Evolutionary conservation across 2,113 vertebrate genomes (phyloP), one percentile per base, ranked within the genome.

Genomic region (Mellivora capensis): DNA sequence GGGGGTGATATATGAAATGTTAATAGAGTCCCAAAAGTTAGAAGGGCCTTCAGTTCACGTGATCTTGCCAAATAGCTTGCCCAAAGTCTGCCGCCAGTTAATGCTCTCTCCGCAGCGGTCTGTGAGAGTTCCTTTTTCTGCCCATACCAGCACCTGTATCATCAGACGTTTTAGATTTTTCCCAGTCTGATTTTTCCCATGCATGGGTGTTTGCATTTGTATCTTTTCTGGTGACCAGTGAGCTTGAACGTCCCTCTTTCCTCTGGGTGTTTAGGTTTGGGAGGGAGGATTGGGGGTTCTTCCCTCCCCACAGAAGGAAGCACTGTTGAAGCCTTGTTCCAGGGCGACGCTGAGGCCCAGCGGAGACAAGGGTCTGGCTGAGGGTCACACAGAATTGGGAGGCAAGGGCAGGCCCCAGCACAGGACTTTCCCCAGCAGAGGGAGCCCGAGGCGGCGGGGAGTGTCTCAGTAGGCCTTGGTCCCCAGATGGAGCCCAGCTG

Each of bases 371-470:
- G 52, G 11, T 42, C n/a, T 71, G 31, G 31, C 57, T 76, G 14
- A 9, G 18, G 52, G 27, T 86, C 90, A 47, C 64, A 13, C 12
- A 47, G 84, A 2, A 0, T 2, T 44, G 31, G 42, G 42, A 3
- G 0, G 31, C 52, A 25, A 76, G 3, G 4, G 42, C 72, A 71
- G 76, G 52, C 20, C 3, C 54, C 49, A 13, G 79, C 17, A 18
- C 4, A 6, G 47, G 62, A n/a, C 29, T 80, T 81, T 96, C 20
- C 42, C 91, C 97, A 87, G 95, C 89, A 98, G 98, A 91, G 98
- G 98, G 97, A 94, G 95, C 96, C 49, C 2, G 0, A 96, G 88
- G 77, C 18, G 34, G 14, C 15, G 3, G 34, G 31, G 77, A 69
- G 79, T 69, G 76, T 83, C 82, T 85, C 67, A 18, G 31, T 47